A percentile compares a stretch with the other conserved stretches of the same genome.
These are phyloP conservation scores for Ophion costatus DNA, from an alignment of 2,888 invertebrate genomes.

Conservation along the genomic window DNA sequence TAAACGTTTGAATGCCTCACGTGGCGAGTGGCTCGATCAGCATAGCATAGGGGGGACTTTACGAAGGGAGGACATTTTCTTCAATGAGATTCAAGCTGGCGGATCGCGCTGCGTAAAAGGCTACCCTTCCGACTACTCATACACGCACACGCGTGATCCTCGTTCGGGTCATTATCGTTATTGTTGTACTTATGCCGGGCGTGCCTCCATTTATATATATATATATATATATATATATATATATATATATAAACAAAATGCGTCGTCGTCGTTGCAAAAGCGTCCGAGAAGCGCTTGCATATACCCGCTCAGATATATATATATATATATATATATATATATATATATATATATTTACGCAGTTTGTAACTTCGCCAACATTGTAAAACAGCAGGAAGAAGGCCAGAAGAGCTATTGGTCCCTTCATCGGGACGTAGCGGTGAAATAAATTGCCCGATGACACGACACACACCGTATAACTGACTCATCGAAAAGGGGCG, in stretches of 20 bases:
- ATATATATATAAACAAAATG: neutral
- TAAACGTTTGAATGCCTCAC: conserved; percentile 36
- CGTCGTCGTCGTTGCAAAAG: conserved; percentile 51
- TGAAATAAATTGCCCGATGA: conserved; percentile 67
- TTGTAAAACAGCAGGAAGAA: conserved; percentile 60
- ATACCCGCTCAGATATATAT: neutral
- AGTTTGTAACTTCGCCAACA: conserved; percentile 32
- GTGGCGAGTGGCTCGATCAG: conserved; percentile 30
- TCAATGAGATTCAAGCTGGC: conserved; percentile 54
- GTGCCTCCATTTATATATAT: conserved; percentile 31
- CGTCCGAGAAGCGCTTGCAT: conserved; percentile 37
- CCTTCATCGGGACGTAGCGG: conserved; percentile 49
- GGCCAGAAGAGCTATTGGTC: conserved; percentile 41
- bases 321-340: neutral
- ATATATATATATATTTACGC: conserved; percentile 19
- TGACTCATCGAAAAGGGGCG: conserved; percentile 65
- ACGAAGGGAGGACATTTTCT: conserved; percentile 19
- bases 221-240: neutral
- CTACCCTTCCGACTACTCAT: conserved; percentile 11
- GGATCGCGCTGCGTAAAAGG: conserved; percentile 58
- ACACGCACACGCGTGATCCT: conserved; percentile 65
- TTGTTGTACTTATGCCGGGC: conserved; percentile 70
- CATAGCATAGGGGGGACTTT: neutral
- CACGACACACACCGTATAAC: conserved; percentile 41
- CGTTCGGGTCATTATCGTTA: conserved; percentile 76